Base-by-base conservation (phyloP, 2,113 vertebrate species). In the Shinisaurus crocodilurus region DNA sequence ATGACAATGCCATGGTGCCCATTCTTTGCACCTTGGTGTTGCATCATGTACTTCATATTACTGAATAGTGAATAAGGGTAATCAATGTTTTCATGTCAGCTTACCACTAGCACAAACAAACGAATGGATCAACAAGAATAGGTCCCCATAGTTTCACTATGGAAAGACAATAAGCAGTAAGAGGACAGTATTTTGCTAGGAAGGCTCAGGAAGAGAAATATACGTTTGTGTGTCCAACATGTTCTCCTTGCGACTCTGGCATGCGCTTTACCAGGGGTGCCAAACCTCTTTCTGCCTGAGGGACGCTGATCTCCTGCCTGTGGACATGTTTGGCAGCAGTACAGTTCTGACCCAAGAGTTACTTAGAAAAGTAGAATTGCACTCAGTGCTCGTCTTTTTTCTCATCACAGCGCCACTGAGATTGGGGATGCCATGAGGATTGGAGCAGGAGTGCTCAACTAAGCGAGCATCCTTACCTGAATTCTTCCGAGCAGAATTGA, bases 11-110 rank as follows among this genome's bases (percentile, higher is more conserved):
- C 86, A 82, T 87, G 70, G 70, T 75, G 20, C 54, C 54, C 84
- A 83, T 90, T 76, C 88, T 69, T 72, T 85, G 89, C 86, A 90
- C 87, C 84, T 85, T 60, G 69, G 86, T 69, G 84, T 34, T 45
- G 81, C 34, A 80, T 87, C 88, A 88, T 18, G 88, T 29, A 72
- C 70, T 85, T 50, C 34, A 6, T 43, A 5, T 13, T 3, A 29
- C 89, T 67, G 81, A 75, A 25, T 23, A 3, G 23, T 34, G n/a
- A 48, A 34, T 43, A 40, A 43, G 45, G 54, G 77, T 80, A 91
- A 88, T 82, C n/a, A 82, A 75, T 43, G 32, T 81, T 45, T 75
- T 91, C 67, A 18, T 32, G 8, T 16, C 88, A 16, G 10, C 27
- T 82, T 37, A 40, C 37, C 16, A 34, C 34, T 63, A 74, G 25